A percentile compares a stretch with the other conserved stretches of the same genome.
These are phyloP conservation scores for Eristalis tenax DNA, from an alignment of 2,888 invertebrate genomes.

Conservation along the genomic window DNA sequence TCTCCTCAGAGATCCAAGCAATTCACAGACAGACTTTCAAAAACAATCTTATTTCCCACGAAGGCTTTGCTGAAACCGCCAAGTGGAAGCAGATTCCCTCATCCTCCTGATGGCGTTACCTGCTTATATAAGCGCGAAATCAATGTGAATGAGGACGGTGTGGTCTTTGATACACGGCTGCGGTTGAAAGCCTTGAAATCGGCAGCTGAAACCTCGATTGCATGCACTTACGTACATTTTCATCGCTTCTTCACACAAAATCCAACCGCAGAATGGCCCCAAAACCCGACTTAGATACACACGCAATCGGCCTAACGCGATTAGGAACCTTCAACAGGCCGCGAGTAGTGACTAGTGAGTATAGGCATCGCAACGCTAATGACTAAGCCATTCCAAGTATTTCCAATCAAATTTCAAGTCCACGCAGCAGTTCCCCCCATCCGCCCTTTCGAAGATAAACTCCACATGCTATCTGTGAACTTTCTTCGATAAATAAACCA, in stretches of 20 bases:
- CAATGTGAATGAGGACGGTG: background rate
- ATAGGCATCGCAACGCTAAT: background rate
- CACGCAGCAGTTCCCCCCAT: background rate
- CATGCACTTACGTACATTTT: no score
- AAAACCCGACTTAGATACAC: background rate
- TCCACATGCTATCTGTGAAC: conserved; percentile 40
- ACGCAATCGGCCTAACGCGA: background rate
- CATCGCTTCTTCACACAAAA: background rate
- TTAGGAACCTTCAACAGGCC: background rate
- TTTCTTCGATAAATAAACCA: conserved; percentile 49
- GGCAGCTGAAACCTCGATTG: background rate
- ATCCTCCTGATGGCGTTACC: no score
- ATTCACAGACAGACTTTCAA: no score
- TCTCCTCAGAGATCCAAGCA: no score
- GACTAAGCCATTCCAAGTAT: background rate
- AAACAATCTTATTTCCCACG: background rate
- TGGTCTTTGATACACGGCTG: background rate
- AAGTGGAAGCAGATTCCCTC: background rate
- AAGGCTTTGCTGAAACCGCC: background rate
- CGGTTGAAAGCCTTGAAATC: background rate
- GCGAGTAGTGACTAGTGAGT: background rate
- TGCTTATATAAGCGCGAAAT: background rate
- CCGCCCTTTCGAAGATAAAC: background rate
- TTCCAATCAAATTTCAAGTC: background rate
- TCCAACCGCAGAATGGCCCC: background rate